These are phyloP conservation scores for Pogonocherus hispidulus DNA, from an alignment of 2,888 invertebrate species.

Conservation along the genomic window DNA sequence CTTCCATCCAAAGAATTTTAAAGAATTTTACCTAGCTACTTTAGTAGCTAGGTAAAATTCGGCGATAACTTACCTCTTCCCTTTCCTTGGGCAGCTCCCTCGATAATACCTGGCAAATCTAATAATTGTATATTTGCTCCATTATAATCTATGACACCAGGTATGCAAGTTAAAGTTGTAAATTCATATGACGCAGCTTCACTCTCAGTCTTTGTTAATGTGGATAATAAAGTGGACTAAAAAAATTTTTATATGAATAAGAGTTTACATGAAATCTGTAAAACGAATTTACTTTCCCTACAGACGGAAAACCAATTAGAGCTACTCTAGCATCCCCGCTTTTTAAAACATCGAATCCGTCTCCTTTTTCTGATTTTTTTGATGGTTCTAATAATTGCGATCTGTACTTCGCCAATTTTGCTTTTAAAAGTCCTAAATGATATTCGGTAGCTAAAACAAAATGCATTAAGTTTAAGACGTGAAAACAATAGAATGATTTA, in stretches of 20 bases:
- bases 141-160: slow-evolving; percentile 98
- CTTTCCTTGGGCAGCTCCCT: slow-evolving; percentile 91
- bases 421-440: slow-evolving; percentile 97
- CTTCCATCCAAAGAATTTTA: too few species aligned
- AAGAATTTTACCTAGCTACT: too few species aligned
- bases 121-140: slow-evolving; percentile 98
- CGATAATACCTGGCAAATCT: slow-evolving; percentile 99
- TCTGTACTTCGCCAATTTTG: slow-evolving; percentile 94
- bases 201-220: slow-evolving; percentile 95
- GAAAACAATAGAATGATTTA: slow-evolving; percentile 63
- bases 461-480: neutral
- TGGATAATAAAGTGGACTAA: slow-evolving; percentile 94
- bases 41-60: too few species aligned
- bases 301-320: slow-evolving; percentile 98
- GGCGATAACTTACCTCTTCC: slow-evolving; percentile 64
- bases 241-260: slow-evolving; percentile 38
- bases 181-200: slow-evolving; percentile 99
- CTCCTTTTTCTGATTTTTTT: slow-evolving; percentile 94
- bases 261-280: too few species aligned
- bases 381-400: slow-evolving; percentile 95
- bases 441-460: slow-evolving; percentile 93
- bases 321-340: slow-evolving; percentile 99
- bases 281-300: slow-evolving; percentile 87
- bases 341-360: slow-evolving; percentile 99
- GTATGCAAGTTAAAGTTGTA: slow-evolving; percentile 98